Conservation (phyloP, 2,113 vertebrate species). For the Phasianus colchicus region DNA sequence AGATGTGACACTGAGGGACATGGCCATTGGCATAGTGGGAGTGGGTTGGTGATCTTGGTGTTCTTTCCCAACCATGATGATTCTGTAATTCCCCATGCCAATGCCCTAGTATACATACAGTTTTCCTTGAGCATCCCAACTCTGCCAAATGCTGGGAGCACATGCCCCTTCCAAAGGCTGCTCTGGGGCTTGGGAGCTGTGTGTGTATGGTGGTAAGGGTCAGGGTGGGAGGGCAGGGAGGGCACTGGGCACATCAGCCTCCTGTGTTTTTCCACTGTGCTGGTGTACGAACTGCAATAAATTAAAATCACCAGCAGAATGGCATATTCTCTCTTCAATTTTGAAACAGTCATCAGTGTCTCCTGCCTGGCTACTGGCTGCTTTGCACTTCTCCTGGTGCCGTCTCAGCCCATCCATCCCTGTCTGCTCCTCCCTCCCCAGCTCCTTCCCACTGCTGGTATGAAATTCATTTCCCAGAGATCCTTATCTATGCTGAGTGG, state of each 20-base stretch:
- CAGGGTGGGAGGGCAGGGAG: not conserved
- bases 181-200: not conserved
- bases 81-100: too few relatives aligned
- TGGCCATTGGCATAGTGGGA: too few relatives aligned
- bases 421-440: not conserved
- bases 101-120: not conserved
- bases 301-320: not conserved
- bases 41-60: too few relatives aligned
- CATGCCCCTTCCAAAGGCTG: accelerated
- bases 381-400: not conserved
- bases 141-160: not conserved
- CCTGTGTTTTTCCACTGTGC: not conserved
- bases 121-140: not conserved
- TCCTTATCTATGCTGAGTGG: not conserved
- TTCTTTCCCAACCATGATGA: too few relatives aligned
- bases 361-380: not conserved
- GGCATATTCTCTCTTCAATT: accelerated
- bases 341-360: not conserved
- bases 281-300: not conserved
- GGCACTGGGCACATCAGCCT: not conserved
- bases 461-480: constrained; percentile 37
- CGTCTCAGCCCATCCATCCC: not conserved
- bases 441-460: not conserved
- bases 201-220: accelerated
- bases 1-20: too few relatives aligned